A percentile compares a stretch with the other conserved stretches of the same genome.
Conservation (phyloP, 2,113 vertebrate species). For the Circaetus gallicus region DNA sequence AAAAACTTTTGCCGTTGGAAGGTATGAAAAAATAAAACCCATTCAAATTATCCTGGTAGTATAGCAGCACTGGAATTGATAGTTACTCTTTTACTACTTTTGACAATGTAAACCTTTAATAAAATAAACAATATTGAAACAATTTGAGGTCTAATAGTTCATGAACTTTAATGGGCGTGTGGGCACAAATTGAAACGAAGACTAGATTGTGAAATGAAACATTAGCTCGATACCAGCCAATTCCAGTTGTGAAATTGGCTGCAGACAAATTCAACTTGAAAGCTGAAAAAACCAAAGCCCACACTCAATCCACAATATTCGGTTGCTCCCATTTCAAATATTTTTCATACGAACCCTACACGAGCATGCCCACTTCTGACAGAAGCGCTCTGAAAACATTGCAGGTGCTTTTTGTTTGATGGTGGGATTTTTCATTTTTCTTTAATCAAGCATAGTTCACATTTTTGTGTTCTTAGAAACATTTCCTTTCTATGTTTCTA, state of each 20-base stretch:
- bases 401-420: neutral
- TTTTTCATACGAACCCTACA: neutral
- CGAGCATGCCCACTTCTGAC: neutral
- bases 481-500: conserved; percentile 38
- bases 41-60: conserved; percentile 65
- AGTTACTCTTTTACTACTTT: conserved; percentile 55
- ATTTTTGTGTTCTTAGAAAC: conserved; percentile 33
- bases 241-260: conserved; percentile 35
- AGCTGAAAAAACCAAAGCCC: conserved; percentile 15
- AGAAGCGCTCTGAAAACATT: neutral
- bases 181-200: conserved; percentile 28
- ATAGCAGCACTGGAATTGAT: conserved; percentile 76
- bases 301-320: conserved; percentile 12
- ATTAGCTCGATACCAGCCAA: conserved; percentile 16
- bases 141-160: conserved; percentile 69
- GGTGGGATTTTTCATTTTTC: neutral
- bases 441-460: conserved; percentile 15
- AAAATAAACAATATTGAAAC: conserved; percentile 71
- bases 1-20: conserved; percentile 55
- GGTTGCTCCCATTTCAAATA: neutral
- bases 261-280: conserved; percentile 6
- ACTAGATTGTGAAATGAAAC: conserved; percentile 49
- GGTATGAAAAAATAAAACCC: conserved; percentile 64
- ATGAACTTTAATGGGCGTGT: conserved; percentile 28
- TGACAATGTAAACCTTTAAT: conserved; percentile 77